Conservation (phyloP, 2,888 invertebrate genomes). For the Philaethria dido region DNA sequence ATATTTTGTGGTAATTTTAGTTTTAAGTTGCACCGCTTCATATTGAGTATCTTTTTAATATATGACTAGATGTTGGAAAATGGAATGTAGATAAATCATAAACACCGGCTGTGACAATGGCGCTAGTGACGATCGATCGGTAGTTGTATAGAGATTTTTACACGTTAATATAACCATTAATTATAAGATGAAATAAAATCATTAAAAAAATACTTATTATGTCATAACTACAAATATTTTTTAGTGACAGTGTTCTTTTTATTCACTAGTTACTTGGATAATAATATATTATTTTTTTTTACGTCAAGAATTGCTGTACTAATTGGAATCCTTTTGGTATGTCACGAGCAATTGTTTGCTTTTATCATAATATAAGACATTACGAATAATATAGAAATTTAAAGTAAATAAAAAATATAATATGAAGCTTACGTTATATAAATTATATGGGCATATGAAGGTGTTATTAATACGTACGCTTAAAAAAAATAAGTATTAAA, state of each 20-base stretch:
- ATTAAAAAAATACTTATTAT: not conserved
- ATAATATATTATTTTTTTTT: slow-evolving; percentile 9
- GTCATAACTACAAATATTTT: not conserved
- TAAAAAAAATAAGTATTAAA: not conserved
- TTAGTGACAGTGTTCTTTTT: not conserved
- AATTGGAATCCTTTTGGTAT: slow-evolving; percentile 40
- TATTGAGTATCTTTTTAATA: not conserved
- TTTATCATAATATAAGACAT: slow-evolving; percentile 21
- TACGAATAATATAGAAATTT: slow-evolving; percentile 9
- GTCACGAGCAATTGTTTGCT: slow-evolving; percentile 35
- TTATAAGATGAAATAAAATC: not conserved
- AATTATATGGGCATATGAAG: not conserved
- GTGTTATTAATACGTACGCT: not conserved
- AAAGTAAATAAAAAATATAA: not conserved
- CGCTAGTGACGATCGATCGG: slow-evolving; percentile 43
- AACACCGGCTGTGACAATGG: slow-evolving; percentile 39
- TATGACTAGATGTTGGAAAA: not conserved
- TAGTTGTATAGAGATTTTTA: slow-evolving; percentile 28
- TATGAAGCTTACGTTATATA: not conserved
- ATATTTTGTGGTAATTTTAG: not conserved
- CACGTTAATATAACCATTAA: slow-evolving; percentile 16
- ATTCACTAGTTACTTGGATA: not conserved
- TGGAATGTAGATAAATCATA: slow-evolving; percentile 26
- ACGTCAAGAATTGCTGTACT: slow-evolving; percentile 26
- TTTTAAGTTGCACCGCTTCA: not conserved